Conservation (phyloP, 2,797 vertebrate species). For the Alfaro cultratus region DNA sequence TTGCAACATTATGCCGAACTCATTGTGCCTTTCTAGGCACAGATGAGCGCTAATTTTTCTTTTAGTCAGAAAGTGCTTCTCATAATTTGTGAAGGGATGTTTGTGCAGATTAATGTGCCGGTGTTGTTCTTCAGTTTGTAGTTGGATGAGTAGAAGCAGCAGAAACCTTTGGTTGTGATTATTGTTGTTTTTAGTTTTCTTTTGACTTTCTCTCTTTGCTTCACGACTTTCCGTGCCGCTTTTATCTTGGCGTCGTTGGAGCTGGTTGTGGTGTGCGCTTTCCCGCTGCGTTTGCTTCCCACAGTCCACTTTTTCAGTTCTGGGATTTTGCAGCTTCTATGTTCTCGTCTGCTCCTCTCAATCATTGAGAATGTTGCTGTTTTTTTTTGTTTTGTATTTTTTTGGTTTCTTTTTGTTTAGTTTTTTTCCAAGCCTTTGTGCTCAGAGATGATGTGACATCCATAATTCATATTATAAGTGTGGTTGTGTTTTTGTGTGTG, state of each 20-base stretch:
- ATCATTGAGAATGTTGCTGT: slow-evolving; percentile 29
- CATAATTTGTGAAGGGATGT: slow-evolving; percentile 44
- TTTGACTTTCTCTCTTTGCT: slow-evolving; percentile 40
- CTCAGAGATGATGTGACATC: slow-evolving; percentile 35
- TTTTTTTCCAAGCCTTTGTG: slow-evolving; percentile 24
- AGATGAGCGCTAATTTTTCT: slow-evolving; percentile 29
- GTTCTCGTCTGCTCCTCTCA: slow-evolving; percentile 46
- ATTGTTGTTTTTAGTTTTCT: slow-evolving; percentile 31
- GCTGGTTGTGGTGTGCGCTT: slow-evolving; percentile 42
- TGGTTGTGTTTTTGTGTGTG: slow-evolving; percentile 41
- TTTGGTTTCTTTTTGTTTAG: not conserved
- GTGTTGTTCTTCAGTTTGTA: slow-evolving; percentile 40
- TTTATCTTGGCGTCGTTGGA: slow-evolving; percentile 30
- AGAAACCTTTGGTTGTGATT: slow-evolving; percentile 46
- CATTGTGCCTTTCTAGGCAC: not conserved
- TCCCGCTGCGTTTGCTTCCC: slow-evolving; percentile 50
- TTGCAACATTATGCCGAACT: slow-evolving; percentile 28
- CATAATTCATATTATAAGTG: slow-evolving; percentile 45
- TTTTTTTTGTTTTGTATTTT: slow-evolving; percentile 6
- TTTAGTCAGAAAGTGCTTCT: slow-evolving; percentile 34
- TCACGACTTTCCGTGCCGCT: slow-evolving; percentile 18
- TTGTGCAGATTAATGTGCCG: slow-evolving; percentile 31
- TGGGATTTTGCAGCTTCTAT: slow-evolving; percentile 58
- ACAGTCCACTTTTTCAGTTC: slow-evolving; percentile 35
- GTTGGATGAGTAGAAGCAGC: slow-evolving; percentile 28